Evolutionary conservation across 1,140 invertebrate species (phyloP), one percentile per base, ranked within the genome.

Genomic region (Lanistes nyassanus): DNA sequence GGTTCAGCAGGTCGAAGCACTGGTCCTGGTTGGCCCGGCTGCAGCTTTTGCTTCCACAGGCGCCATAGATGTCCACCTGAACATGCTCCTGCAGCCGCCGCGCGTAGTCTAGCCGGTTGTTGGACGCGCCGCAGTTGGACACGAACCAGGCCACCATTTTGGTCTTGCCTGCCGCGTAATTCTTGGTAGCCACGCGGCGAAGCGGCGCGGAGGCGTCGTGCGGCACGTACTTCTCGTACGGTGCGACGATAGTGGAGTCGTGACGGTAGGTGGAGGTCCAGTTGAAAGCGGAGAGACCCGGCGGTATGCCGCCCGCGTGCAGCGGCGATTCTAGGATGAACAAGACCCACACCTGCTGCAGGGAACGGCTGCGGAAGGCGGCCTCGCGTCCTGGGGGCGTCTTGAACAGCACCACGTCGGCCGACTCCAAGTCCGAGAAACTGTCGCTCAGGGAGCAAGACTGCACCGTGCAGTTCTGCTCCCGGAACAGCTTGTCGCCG

Each of bases 181-280:
- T 85, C 56, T 76, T 81, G 9, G 29, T 21, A 2, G 19, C 74
- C 16, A 19, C 13, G 16, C 3, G 19, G n/a, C 16, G 66, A 16
- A 39, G 26, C 3, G 56, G 64, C 19, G 42, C 19, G 21, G 64
- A 55, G 55, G 60, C n/a, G 69, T 84, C 82, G 69, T 68, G 95
- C 87, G 96, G 96, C 37, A 95, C 93, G 94, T 96, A 99, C 82
- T 94, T 93, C 87, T 92, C 97, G 85, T 99, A 99, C 0, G 97
- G 97, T 1, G 97, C 94, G 2, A 98, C 96, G 76, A 99, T 93
- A 81, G 98, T 97, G 34, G 96, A 98, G 86, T 99, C 97, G 5
- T 93, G 92, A 47, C 97, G 91, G 87, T 95, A 99, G 13, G 88
- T 89, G 64, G 88, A 95, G 23, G 97, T 99, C 97, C 97, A 98